Evolutionary conservation across 2,888 invertebrate species (phyloP).

Genomic region (Brenthis ino): DNA sequence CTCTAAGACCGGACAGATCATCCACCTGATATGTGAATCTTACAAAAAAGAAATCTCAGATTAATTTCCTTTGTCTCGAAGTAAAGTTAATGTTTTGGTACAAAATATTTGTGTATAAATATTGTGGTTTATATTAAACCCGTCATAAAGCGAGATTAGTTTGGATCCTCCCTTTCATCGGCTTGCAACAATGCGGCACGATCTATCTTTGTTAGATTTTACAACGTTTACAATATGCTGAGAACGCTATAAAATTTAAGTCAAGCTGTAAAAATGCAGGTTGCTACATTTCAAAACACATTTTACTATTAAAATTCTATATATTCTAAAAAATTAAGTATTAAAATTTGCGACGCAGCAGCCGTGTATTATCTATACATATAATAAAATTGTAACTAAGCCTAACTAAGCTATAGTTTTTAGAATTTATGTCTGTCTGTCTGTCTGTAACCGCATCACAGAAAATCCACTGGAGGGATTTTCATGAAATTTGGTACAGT

Average conservation of each 20-base stretch:
- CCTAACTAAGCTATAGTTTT: too few species aligned
- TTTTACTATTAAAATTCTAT: too few species aligned
- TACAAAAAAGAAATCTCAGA: not conserved
- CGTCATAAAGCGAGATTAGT: constrained; percentile 31
- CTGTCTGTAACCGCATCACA: too few species aligned
- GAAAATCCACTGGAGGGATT: too few species aligned
- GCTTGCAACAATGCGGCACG: constrained; percentile 24
- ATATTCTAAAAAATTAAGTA: too few species aligned
- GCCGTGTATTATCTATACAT: too few species aligned
- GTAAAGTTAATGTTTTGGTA: constrained; percentile 1
- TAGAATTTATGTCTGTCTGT: too few species aligned
- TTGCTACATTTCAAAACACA: too few species aligned
- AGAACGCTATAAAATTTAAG: constrained; percentile 18
- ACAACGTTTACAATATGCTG: constrained; percentile 23
- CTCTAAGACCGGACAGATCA: too few species aligned
- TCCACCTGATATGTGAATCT: not conserved
- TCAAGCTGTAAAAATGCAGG: not conserved
- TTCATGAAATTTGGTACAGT: too few species aligned
- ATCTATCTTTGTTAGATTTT: constrained; percentile 28
- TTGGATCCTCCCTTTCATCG: constrained; percentile 25
- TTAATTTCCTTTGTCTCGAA: not conserved
- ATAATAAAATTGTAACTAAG: too few species aligned
- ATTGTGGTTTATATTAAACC: constrained; percentile 15
- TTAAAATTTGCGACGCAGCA: too few species aligned
- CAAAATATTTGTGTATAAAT: constrained; percentile 7